Base-by-base conservation (phyloP, 2,797 vertebrate species). In the Arctocebus calabarensis region DNA sequence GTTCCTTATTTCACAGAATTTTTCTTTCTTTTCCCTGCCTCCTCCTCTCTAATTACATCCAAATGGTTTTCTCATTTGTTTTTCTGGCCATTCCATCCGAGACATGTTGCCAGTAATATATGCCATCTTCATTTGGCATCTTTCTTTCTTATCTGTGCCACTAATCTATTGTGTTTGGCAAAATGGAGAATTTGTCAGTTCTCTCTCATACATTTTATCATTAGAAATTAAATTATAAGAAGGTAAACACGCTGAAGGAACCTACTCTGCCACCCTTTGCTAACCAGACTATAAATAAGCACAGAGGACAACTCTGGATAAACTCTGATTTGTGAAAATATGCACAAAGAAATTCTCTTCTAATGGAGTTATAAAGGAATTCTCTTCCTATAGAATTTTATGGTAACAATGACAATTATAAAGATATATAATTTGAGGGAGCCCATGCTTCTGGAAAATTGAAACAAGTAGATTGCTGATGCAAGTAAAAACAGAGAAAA, bases 1-100 rank as follows among this genome's bases (percentile, higher is more conserved):
- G 75, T 86, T 97, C 68, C 57, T 92, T 97, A 62, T 90, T 89
- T 87, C 81, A 70, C 52, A 97, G 92, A 96, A 85, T 79, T 94
- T 92, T 68, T 74, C 78, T 92, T 93, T 87, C 78, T 97, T 96
- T 93, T 89, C 73, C 27, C 85, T 91, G 74, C 84, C 94, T 97
- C 86, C 92, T 97, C 79, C 86, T 97, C 85, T 94, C 93, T 95
- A 91, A 97, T 94, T 96, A 93, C 27, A 92, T 90, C 94, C 92
- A 95, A 97, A 94, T 91, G 79, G 37, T 79, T 85, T 59, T 91
- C 78, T 85, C 87, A 40, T 96, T 97, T 94, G 61, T 94, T 96
- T 96, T 95, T 68, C 83, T 97, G 92, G 92, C 64, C 59, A 64
- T 59, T 84, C 20, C 27, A 86, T 96, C 17, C 57, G 75, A 88